Base-by-base conservation (phyloP, 1,140 invertebrate species). In the Lepidurus couesii region DNA sequence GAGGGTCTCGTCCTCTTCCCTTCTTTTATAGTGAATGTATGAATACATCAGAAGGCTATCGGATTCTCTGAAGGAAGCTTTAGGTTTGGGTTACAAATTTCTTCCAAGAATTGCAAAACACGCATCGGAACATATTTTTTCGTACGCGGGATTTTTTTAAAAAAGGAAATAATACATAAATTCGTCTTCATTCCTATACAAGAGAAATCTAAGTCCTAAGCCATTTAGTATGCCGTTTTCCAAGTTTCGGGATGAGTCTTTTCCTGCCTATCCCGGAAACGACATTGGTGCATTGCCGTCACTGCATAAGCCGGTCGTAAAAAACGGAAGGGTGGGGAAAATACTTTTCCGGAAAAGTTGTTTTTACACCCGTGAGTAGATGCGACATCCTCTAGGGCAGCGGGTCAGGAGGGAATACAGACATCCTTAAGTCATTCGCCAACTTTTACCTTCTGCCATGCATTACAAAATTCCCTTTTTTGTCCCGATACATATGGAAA, bases 361-460 rank as follows among this genome's bases (percentile, higher is more conserved):
- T 65, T 65, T 65, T 65, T 65, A 65, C 53, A 65, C 53, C 53
- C 53, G 13, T 65, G 13, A 65, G 53, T 65, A 16, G 53, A 65
- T n/a, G 53, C 53, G 21, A 65, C 53, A 65, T 65, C 53, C 53
- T 65, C 53, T 65, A 65, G 53, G 53, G 53, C 53, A 65, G 53
- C 53, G 53, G 53, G 53, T 65, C 21, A 65, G 53, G 53, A 65
- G 53, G 53, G 21, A 65, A 65, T 65, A 65, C 53, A 65, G 53
- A 47, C 6, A 47, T 47, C 45, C 45, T 47, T 4, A 16, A 47
- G 45, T n/a, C 53, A 21, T 65, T n/a, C 21, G 53, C n/a, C 21
- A 65, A 65, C 53, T 65, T 65, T 65, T 65, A 65, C 53, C 53
- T 65, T 65, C 53, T 65, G 53, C 53, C 53, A 65, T 65, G 53